Evolutionary conservation across 2,113 vertebrate species (phyloP).

Genomic region (Caloenas nicobarica): DNA sequence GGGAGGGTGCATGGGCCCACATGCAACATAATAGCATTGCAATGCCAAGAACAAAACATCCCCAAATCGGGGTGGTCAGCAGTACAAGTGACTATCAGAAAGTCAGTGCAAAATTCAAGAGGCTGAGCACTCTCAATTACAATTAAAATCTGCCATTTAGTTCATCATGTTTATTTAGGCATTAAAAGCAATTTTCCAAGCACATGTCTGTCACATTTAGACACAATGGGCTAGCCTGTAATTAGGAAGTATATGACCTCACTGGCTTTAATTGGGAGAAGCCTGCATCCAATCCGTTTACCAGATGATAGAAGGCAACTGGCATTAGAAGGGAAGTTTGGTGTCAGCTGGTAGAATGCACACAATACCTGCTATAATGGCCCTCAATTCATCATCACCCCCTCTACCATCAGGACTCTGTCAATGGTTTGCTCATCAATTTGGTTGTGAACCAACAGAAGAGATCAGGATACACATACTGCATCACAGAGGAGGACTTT

Average conservation of each 20-base stretch:
- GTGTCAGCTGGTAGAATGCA: slow-evolving; percentile 49
- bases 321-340: slow-evolving; percentile 40
- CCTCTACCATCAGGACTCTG: slow-evolving; percentile 43
- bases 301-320: slow-evolving; percentile 56
- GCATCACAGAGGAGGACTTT: slow-evolving; percentile 16
- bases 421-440: slow-evolving; percentile 64
- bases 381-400: slow-evolving; percentile 46
- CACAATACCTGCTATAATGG: slow-evolving; percentile 51
- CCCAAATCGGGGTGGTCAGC: not conserved
- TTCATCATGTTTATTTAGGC: slow-evolving; percentile 56
- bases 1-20: not conserved
- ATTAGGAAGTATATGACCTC: slow-evolving; percentile 65
- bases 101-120: not conserved
- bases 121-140: slow-evolving; percentile 11
- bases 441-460: slow-evolving; percentile 27
- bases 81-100: not conserved
- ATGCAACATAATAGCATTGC: not conserved
- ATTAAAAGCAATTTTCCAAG: slow-evolving; percentile 62
- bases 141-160: slow-evolving; percentile 32
- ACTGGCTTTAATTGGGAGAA: slow-evolving; percentile 68
- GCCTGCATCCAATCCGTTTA: slow-evolving; percentile 47
- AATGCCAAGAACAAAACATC: slow-evolving; percentile 7
- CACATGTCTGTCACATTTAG: slow-evolving; percentile 67
- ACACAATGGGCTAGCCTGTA: slow-evolving; percentile 61
- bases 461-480: slow-evolving; percentile 13